A percentile compares a stretch with the other conserved stretches of the same genome.
These are phyloP conservation scores for Ormyrus rosae DNA, from an alignment of 2,888 invertebrate species.

Conservation along the genomic window DNA sequence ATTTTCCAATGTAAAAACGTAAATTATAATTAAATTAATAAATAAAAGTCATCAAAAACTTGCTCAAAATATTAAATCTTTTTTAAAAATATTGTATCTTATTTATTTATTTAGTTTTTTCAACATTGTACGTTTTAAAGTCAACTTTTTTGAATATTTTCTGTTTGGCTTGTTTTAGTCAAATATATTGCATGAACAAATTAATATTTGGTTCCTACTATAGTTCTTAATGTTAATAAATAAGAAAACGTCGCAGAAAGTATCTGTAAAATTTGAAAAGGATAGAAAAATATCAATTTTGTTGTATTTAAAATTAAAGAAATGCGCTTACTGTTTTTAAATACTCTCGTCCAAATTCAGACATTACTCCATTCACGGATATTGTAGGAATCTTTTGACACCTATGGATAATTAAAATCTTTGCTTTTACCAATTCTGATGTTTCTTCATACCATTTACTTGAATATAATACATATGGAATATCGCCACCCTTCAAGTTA, in stretches of 20 bases:
- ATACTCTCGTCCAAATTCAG: constrained; percentile 23
- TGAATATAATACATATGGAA: constrained; percentile 11
- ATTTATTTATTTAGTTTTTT: too few species aligned
- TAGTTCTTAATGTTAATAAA: constrained; percentile 31
- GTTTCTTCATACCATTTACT: constrained; percentile 22
- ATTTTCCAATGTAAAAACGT: too few species aligned
- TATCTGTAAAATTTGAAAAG: constrained; percentile 24
- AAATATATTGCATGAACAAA: too few species aligned
- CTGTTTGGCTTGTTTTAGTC: too few species aligned
- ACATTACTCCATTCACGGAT: constrained; percentile 35
- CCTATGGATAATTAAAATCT: constrained; percentile 23
- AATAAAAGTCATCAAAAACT: too few species aligned
- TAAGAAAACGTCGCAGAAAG: constrained; percentile 22
- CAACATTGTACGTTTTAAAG: too few species aligned
- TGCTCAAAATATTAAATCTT: too few species aligned
- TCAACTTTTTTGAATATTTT: too few species aligned
- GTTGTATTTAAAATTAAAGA: not conserved
- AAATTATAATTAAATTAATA: too few species aligned
- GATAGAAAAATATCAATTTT: not conserved
- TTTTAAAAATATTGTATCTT: too few species aligned
- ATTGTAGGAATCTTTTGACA: constrained; percentile 35
- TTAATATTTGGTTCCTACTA: not conserved
- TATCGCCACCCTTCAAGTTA: not conserved
- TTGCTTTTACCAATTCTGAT: not conserved
- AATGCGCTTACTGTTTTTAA: constrained; percentile 8